Base-by-base conservation (phyloP, 1,140 invertebrate genomes). In the Drosophila parvula region DNA sequence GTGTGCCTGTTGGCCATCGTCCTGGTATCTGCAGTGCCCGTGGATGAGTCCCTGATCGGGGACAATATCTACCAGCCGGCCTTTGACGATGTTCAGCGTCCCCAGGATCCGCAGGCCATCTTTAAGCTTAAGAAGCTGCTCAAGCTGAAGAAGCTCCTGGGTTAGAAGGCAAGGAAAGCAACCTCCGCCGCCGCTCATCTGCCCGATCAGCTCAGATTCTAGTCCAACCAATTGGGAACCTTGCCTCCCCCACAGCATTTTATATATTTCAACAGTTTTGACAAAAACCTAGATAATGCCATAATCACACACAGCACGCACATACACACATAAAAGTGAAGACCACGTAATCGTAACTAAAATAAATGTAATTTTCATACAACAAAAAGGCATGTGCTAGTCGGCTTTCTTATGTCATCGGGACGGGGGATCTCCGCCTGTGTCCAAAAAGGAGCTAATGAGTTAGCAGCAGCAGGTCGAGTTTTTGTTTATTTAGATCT, bases 121-220 rank as follows among this genome's bases (percentile, higher is more conserved):
- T 91, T 91, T 55, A 91, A 91, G 63, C 63, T 91, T 57, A 91
- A 91, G 77, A 91, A 91, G 76, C 75, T 91, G 58, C 86, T 91
- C 57, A 91, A 91, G 63, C 55, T 91, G 44, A 79, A 88, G 38
- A 79, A 88, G 12, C 75, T 91, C 30, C 62, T 91, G 47, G 90
- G 90, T 14, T 91, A 91, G 41, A 6, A 28, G 47, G 3, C 9
- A 43, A 10, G 28, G 5, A n/a, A 12, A n/a, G 10, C 6, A 12
- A 16, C 32, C 18, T 38, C 8, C 11, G 4, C 18, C 34, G 11
- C n/a, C 40, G 47, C 38, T 11, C 22, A 43, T 40, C 32, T 18
- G 18, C 22, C 3, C 8, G 16, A n/a, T 9, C 41, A 47, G 44
- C 67, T 75, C 36, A 41, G 32, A 59, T 59, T 88, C 80, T 80